Conservation (phyloP, 2,797 vertebrate species). For the Leucoraja ocellata region DNA sequence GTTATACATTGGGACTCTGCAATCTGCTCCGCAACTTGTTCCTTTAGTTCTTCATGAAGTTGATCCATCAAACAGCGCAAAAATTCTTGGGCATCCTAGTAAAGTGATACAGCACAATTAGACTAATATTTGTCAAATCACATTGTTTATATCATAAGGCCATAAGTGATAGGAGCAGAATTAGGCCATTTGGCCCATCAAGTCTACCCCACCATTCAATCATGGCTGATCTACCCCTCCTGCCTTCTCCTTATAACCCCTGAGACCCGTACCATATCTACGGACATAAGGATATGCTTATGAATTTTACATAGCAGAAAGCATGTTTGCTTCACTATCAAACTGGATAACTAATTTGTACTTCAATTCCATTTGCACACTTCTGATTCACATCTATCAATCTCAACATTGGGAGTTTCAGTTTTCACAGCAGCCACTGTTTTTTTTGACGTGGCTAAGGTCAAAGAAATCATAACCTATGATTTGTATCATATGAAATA, state of each 20-base stretch:
- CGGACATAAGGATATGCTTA: too few relatives aligned
- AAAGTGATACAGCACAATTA: conserved; percentile 4
- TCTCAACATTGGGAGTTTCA: neutral
- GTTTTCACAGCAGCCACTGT: neutral
- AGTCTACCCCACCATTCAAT: too few relatives aligned
- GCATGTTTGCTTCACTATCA: neutral
- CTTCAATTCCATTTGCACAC: neutral
- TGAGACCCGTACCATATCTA: too few relatives aligned
- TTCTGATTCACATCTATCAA: neutral
- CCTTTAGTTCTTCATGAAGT: conserved; percentile 93
- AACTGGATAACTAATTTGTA: neutral
- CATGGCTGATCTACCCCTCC: too few relatives aligned
- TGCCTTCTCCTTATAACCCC: too few relatives aligned
- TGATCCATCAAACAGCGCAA: conserved; percentile 96
- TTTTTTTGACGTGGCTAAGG: neutral
- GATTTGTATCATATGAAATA: neutral
- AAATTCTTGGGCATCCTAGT: conserved; percentile 94
- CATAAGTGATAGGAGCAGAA: too few relatives aligned
- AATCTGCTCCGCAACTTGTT: conserved; percentile 68
- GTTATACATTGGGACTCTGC: conserved; percentile 60
- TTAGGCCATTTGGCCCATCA: too few relatives aligned
- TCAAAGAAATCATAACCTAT: too few relatives aligned
- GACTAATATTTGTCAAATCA: neutral
- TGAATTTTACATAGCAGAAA: too few relatives aligned
- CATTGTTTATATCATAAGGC: neutral